Conservation (phyloP, 2,888 invertebrate genomes). For the Limnephilus auricula region DNA sequence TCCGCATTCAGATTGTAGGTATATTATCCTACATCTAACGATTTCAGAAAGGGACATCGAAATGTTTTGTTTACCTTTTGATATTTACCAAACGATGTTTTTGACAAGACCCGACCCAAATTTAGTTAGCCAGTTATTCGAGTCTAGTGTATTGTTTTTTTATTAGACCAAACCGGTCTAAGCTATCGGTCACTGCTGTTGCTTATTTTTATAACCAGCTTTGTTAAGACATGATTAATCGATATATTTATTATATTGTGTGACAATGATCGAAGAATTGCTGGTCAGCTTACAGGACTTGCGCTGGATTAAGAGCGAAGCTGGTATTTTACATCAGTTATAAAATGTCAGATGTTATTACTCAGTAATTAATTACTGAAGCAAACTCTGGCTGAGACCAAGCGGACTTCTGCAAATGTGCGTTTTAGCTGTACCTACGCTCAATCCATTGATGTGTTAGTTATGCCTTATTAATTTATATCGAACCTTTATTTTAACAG, state of each 20-base stretch:
- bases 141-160: conserved; percentile 52
- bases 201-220: conserved; percentile 52
- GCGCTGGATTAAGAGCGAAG: neutral
- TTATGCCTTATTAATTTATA: neutral
- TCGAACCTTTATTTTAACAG: neutral
- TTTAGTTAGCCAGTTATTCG: conserved; percentile 56
- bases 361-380: neutral
- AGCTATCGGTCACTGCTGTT: conserved; percentile 50
- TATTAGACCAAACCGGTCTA: conserved; percentile 56
- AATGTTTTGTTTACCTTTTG: conserved; percentile 57
- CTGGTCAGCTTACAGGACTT: conserved; percentile 37
- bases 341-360: neutral
- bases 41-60: conserved; percentile 58
- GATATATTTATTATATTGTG: conserved; percentile 57
- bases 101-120: conserved; percentile 57
- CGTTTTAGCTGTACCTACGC: neutral
- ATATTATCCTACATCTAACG: neutral
- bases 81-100: conserved; percentile 60
- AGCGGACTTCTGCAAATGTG: neutral
- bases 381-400: neutral
- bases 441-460: neutral
- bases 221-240: conserved; percentile 60
- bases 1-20: neutral
- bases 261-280: conserved; percentile 63
- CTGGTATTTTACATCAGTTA: neutral